phyloP scores from a whole-genome alignment of 1,140 invertebrate genomes.

The Macrosteles quadrilineatus region DNA sequence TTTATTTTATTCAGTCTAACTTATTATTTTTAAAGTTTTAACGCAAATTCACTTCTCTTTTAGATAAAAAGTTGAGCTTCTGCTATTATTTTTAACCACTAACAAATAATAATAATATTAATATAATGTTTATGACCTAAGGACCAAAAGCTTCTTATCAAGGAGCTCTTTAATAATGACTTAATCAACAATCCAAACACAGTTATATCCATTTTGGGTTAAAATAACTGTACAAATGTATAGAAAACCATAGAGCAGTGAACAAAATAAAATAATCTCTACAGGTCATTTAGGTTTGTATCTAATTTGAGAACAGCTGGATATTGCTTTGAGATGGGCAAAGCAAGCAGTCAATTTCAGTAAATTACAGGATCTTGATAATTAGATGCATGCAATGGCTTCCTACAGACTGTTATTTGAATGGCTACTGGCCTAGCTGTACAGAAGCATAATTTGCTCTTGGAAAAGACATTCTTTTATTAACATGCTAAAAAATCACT shows the following conservation, averaged over 20 bases:
- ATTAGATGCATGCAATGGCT: slow-evolving; percentile 10
- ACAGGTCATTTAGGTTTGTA: background rate
- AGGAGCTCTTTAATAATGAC: too few relatives aligned
- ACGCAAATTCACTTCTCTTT: too few relatives aligned
- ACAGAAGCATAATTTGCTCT: background rate
- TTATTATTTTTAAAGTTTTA: too few relatives aligned
- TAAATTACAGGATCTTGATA: background rate
- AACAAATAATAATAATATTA: too few relatives aligned
- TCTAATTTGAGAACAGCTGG: background rate
- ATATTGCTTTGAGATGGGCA: background rate
- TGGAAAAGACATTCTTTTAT: background rate
- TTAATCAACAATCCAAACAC: too few relatives aligned
- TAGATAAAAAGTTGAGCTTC: too few relatives aligned
- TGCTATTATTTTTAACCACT: too few relatives aligned
- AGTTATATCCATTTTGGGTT: background rate
- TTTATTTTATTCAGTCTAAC: too few relatives aligned
- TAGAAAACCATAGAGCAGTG: too few relatives aligned
- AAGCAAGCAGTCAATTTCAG: background rate
- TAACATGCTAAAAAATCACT: background rate
- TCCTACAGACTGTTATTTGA: background rate
- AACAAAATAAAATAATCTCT: background rate
- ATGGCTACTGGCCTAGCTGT: background rate
- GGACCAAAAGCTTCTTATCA: too few relatives aligned
- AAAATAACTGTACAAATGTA: background rate
- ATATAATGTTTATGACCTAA: too few relatives aligned